phyloP scores from a whole-genome alignment of 1,140 invertebrate genomes.

The Nasonia vitripennis region DNA sequence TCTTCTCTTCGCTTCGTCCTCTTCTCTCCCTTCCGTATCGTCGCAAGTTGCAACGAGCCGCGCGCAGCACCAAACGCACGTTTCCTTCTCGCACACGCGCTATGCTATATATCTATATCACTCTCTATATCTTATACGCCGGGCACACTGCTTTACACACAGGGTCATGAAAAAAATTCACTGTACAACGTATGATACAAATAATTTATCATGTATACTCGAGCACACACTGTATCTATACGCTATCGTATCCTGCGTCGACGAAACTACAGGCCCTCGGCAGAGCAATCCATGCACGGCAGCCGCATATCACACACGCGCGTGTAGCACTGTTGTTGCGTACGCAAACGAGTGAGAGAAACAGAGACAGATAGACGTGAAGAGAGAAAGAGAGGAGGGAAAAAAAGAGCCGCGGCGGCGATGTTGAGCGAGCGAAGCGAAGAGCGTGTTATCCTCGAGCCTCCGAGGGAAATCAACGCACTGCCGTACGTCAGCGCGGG shows the following conservation, averaged over 20 bases:
- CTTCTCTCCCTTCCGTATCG: background rate
- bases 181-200: background rate
- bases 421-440: background rate
- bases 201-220: background rate
- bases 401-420: background rate
- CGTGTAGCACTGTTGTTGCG: background rate
- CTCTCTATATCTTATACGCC: background rate
- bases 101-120: background rate
- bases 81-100: background rate
- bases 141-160: background rate
- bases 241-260: background rate
- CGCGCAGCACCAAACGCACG: background rate
- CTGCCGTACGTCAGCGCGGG: conserved; percentile 35
- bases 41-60: background rate
- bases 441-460: conserved; percentile 35
- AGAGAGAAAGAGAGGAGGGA: background rate
- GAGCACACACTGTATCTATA: background rate
- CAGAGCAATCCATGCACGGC: background rate
- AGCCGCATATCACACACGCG: background rate
- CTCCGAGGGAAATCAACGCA: conserved; percentile 51
- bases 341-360: background rate
- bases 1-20: background rate
- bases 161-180: background rate
- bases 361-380: background rate
- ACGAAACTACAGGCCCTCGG: background rate